Base-by-base conservation (phyloP, 92 coral and sea anemone species). In the Phenganax subtilis region DNA sequence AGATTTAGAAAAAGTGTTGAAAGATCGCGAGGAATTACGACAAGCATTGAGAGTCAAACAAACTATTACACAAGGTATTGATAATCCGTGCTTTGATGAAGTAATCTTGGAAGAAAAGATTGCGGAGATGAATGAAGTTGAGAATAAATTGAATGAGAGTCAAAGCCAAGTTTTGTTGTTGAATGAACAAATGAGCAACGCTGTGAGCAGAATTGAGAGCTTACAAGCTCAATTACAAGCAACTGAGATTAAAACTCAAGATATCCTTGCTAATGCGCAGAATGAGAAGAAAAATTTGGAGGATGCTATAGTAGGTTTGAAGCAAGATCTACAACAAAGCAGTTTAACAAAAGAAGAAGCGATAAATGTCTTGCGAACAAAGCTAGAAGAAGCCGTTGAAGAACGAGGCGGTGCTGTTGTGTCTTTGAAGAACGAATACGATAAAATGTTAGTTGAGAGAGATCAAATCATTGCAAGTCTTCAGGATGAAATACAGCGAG, bases 1-100 rank as follows among this genome's bases (percentile, higher is more conserved):
- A 6, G 98, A 93, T 72, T 85, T 93, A 16, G 93, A 91, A 74
- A 88, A 82, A 71, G 87, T 90, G 4, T 65, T 91, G 9, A 54
- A 75, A 59, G 98, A 93, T 61, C 88, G 92, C 37, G 92, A 90
- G 31, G 85, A 83, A 31, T 80, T 93, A 9, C 81, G 92, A 54
- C 87, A 86, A 65, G 83, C 83, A 16, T 54, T 79, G 60, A 62
- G 83, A 63, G 83, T 79, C 9, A 79, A 79, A 65, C 83, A 79
- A 56, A 79, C 83, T 1, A 74, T 79, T 6, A 63, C 83, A 7
- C 83, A 62, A 54, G 69, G 12, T 12, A 53, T 51, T 79, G 83
- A 79, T 30, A 79, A 79, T 79, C 72, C 83, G 10, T 51, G 74
- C 12, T 79, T 79, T 79, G 83, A 79, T 56, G 73, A 79, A 65